Evolutionary conservation across 2,113 vertebrate genomes (phyloP).

Genomic region (Scomber japonicus): DNA sequence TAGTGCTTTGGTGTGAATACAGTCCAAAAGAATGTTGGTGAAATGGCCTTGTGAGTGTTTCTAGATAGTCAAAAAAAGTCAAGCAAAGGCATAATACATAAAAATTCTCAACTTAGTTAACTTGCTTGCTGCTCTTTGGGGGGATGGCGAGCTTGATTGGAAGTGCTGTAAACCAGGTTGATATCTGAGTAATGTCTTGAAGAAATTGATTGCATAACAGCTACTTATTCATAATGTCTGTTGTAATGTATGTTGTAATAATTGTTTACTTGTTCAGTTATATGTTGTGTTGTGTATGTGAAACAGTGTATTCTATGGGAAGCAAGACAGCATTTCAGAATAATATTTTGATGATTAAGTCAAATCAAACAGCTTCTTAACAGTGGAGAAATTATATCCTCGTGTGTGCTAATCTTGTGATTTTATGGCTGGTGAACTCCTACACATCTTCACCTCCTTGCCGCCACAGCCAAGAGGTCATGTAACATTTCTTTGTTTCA

Average conservation of each 20-base stretch:
- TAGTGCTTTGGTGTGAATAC: not conserved
- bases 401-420: slow-evolving; percentile 41
- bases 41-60: slow-evolving; percentile 8
- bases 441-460: slow-evolving; percentile 38
- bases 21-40: slow-evolving; percentile 31
- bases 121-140: slow-evolving; percentile 14
- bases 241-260: too few species aligned
- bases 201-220: too few species aligned
- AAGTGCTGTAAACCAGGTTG: slow-evolving; percentile 12
- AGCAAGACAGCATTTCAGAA: too few species aligned
- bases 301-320: too few species aligned
- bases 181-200: slow-evolving; percentile 18
- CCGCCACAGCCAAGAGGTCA: slow-evolving; percentile 11
- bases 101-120: slow-evolving; percentile 55
- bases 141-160: slow-evolving; percentile 23
- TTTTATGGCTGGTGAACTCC: slow-evolving; percentile 34
- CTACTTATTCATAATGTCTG: too few species aligned
- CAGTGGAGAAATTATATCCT: slow-evolving; percentile 33
- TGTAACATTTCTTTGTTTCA: not conserved
- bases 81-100: slow-evolving; percentile 43
- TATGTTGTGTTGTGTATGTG: too few species aligned
- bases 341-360: too few species aligned
- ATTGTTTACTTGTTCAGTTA: too few species aligned
- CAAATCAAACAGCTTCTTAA: slow-evolving; percentile 26
- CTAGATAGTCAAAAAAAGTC: slow-evolving; percentile 35